Percentiles rank a stretch among this genome's conserved stretches.
Evolutionary conservation across 1,140 invertebrate genomes (phyloP).

Genomic region (Drosophila mauritiana): DNA sequence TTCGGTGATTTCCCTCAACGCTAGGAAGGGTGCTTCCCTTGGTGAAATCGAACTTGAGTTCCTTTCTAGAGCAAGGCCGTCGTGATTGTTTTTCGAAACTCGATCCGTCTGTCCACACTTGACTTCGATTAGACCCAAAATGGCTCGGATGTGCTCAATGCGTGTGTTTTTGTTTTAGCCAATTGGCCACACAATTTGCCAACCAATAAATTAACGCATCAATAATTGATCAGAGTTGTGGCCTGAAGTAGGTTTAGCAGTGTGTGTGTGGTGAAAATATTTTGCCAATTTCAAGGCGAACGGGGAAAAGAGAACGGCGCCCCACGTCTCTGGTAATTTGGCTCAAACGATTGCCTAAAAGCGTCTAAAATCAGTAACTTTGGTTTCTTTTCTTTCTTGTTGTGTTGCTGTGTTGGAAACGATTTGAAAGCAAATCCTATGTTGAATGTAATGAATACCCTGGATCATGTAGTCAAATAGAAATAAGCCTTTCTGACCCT

Average conservation of each 20-base stretch:
- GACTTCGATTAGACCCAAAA: slow-evolving; percentile 35
- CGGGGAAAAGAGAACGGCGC: slow-evolving; percentile 11
- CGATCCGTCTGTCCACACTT: slow-evolving; percentile 61
- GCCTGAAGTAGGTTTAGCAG: neutral
- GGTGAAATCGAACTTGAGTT: neutral
- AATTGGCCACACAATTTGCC: slow-evolving; percentile 80
- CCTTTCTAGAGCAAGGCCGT: slow-evolving; percentile 25
- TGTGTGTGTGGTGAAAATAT: slow-evolving; percentile 9
- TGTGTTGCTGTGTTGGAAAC: neutral
- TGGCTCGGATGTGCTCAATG: slow-evolving; percentile 29
- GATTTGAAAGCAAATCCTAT: neutral
- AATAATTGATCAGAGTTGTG: slow-evolving; percentile 62
- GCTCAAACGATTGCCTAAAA: slow-evolving; percentile 5
- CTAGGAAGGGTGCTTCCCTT: slow-evolving; percentile 14
- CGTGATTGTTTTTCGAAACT: slow-evolving; percentile 65
- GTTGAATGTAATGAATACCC: no score
- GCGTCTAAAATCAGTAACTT: neutral
- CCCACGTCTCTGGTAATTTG: slow-evolving; percentile 16
- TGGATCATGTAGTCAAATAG: no score
- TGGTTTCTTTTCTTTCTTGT: slow-evolving; percentile 12
- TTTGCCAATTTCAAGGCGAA: slow-evolving; percentile 11
- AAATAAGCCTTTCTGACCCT: no score
- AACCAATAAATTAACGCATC: slow-evolving; percentile 79
- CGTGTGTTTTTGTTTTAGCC: slow-evolving; percentile 68
- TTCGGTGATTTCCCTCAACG: slow-evolving; percentile 70